Evolutionary conservation across 2,797 vertebrate genomes (phyloP), one percentile per base, ranked within the genome.

Genomic region (Enoplosus armatus): DNA sequence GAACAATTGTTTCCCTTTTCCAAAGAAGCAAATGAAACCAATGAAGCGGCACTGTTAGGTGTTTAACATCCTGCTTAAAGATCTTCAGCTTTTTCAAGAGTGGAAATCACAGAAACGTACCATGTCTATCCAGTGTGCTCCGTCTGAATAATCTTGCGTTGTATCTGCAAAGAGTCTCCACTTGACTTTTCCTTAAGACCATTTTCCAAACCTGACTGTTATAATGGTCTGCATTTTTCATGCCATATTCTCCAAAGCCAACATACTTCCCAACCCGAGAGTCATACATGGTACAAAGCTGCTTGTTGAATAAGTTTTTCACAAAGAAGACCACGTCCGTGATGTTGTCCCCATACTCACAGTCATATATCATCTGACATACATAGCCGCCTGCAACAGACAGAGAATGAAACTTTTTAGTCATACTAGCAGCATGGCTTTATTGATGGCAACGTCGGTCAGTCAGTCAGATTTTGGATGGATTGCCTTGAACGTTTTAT

Each of bases 241-340:
- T 63, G 24, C 72, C 73, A 0, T 1, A 12, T 11, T 59, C 67
- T 45, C 69, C 72, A 22, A 74, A 82, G 63, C 81, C 78, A 0
- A 86, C 58, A 3, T 77, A 79, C 72, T 82, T 71, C 43, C 81
- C 55, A 5, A 80, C 51, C 70, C 77, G 76, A 43, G 77, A 77
- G 80, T 82, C 79, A 8, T 84, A 80, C 1, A 80, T 2, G 29
- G 1, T 85, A 18, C 0, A 0, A 1, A 86, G 4, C 51, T 67
- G 54, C 47, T 69, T 64, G 24, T 84, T 80, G 2, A 59, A 75
- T 3, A 79, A 0, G 48, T 77, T 82, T 62, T 65, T 69, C 8
- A 82, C 76, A 3, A 78, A 48, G 56, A 60, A 75, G 22, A 84
- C 45, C 1, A 73, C 5, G 15, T 81, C 53, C 0, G 58, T 56